Base-by-base conservation (phyloP, 2,888 invertebrate genomes). In the Ptychoptera albimana region DNA sequence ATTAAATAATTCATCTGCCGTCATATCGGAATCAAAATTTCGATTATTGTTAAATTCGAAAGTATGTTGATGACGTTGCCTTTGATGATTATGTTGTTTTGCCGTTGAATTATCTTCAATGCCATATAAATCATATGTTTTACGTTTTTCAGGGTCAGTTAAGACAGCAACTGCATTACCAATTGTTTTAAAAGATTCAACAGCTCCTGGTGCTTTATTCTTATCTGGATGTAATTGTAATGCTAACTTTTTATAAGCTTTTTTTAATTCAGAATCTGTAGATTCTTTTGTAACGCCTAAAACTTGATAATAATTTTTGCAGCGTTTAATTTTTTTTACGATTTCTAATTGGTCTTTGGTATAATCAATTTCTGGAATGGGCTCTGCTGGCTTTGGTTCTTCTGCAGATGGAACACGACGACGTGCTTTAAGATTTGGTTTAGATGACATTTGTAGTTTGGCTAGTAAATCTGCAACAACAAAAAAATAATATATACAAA, bases 1-100 rank as follows among this genome's bases (percentile, higher is more conserved):
- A 63, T 93, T 96, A 68, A 97, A 97, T 29, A 97, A 69, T 61
- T 96, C 94, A 60, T 96, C 96, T 1, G 94, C 89, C 1, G 92
- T 85, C 54, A 93, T 82, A 56, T 96, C 94, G 2, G 79, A 75
- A 69, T 93, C 91, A 70, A 91, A 92, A 2, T 88, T 88, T 43
- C 87, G 71, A 1, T 82, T 77, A 59, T 85, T 88, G 57, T 82
- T 81, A 39, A 52, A 49, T 8, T 57, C 56, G 31, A 49, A 50
- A 14, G 52, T 46, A 46, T 53, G 49, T 8, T 50, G 50, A 39
- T 51, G 48, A 34, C 52, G 46, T 35, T 49, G 50, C 32, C 53
- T 50, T 23, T 46, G 45, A 6, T 43, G 40, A 36, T 49, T 46
- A n/a, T 43, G 37, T 15, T 36, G 13, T 35, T 47, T 32, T 38